phyloP scores from a whole-genome alignment of 2,797 vertebrate species.

The Tolypeutes matacus region DNA sequence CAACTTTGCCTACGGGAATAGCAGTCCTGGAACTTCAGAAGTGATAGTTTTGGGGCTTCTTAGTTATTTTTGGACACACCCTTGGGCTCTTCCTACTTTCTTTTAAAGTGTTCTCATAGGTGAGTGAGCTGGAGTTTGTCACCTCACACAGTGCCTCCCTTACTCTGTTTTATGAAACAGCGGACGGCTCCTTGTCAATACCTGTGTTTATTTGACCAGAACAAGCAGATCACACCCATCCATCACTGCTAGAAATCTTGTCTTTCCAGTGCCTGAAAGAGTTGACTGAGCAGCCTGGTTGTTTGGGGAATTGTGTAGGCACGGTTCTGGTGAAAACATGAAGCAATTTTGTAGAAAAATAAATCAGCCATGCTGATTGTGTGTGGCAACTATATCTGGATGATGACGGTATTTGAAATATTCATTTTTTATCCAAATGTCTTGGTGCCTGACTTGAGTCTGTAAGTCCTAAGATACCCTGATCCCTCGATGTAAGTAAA shows the following conservation, averaged over 20 bases:
- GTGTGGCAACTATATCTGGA: not conserved
- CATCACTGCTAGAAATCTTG: not conserved
- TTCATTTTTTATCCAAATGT: not conserved
- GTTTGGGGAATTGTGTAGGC: not conserved
- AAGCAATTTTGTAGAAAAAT: not conserved
- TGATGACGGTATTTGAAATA: not conserved
- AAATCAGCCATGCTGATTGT: not conserved
- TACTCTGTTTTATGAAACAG: not conserved
- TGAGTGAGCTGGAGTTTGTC: not conserved
- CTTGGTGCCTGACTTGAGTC: not conserved
- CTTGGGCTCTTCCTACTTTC: constrained; percentile 35
- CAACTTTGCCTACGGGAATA: not conserved
- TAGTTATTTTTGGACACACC: constrained; percentile 65
- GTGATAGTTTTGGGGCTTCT: not conserved
- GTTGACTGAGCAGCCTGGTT: not conserved
- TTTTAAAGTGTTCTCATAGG: not conserved
- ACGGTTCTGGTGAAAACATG: not conserved
- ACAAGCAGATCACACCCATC: not conserved
- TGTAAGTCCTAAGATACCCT: not conserved
- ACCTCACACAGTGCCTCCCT: not conserved
- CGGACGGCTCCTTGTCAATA: not conserved
- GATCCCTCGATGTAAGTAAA: not conserved
- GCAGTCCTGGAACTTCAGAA: not conserved
- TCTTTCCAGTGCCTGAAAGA: not conserved
- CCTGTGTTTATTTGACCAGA: not conserved